Evolutionary conservation across 2,797 vertebrate species (phyloP), one percentile per base, ranked within the genome.

Genomic region (Nannoperca obscura): DNA sequence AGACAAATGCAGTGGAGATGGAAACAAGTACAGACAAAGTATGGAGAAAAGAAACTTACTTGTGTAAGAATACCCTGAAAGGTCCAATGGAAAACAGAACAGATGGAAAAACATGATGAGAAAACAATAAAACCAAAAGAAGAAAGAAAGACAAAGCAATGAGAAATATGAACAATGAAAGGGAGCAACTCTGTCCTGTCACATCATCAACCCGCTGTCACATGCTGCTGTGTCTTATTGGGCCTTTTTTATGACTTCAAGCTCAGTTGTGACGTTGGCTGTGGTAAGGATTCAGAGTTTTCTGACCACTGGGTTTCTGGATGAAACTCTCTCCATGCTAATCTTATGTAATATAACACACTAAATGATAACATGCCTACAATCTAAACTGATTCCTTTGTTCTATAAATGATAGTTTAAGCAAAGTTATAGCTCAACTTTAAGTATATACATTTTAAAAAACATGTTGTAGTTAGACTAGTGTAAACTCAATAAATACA

Each of bases 21-120:
- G 61, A 84, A 75, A 71, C 44, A 71, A 61, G 69, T 11, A 68
- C 38, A 76, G 63, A 78, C 8, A 50, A 64, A 50, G 74, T 36
- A 79, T 71, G 34, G 44, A 80, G 76, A 82, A 91, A 92, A 95
- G 90, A 94, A 95, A 99, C 98, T 99, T 99, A 99, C 97, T 97
- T 99, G 96, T 95, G 87, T 95, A 94, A 95, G 95, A 94, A 96
- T 91, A 95, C 91, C 88, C 97, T 98, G 97, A 94, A 90, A 92
- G 90, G 95, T 95, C 96, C 97, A 95, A 94, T 88, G 96, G 96
- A 95, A 96, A 86, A 96, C 91, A 97, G 96, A 96, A 96, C 89
- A 89, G 94, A 96, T 94, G 94, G 84, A 93, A 95, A 95, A 95
- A 92, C 91, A 91, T 93, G 91, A 95, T 94, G 89, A 94, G 93